Conservation (phyloP, 2,113 vertebrate genomes). For the Zosterops borbonicus region DNA sequence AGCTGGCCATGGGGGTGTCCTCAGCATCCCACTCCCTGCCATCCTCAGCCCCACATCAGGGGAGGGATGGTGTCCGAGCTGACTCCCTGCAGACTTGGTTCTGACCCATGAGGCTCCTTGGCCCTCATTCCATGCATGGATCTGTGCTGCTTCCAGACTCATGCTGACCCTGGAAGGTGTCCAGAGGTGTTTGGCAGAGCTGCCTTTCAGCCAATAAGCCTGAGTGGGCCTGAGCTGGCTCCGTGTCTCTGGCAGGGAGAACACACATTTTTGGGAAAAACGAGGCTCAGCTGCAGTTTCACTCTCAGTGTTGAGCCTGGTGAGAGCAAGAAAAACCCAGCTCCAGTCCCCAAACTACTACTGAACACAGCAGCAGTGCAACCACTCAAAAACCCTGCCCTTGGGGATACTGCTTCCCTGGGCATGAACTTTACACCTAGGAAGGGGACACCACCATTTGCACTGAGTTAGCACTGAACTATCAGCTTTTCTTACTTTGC, state of each 20-base stretch:
- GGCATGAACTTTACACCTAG: background rate
- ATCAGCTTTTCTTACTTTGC: background rate
- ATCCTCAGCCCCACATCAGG: rapidly evolving
- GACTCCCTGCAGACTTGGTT: background rate
- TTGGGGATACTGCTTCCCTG: rapidly evolving
- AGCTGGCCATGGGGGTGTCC: background rate
- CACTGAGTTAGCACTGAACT: background rate
- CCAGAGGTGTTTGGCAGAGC: background rate
- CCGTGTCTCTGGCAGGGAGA: background rate
- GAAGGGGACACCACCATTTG: background rate
- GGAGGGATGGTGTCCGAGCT: rapidly evolving
- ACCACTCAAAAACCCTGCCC: rapidly evolving
- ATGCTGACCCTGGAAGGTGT: conserved; percentile 19
- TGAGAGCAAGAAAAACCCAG: background rate
- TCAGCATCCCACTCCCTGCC: background rate
- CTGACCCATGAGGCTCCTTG: background rate
- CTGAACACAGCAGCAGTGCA: background rate
- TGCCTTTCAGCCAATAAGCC: background rate
- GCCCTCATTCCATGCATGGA: background rate
- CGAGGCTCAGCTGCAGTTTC: background rate
- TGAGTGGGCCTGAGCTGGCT: background rate
- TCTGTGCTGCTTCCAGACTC: conserved; percentile 2
- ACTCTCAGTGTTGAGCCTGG: background rate
- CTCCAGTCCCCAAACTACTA: background rate
- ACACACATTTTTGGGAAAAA: background rate